Conservation (phyloP, 2,797 vertebrate genomes). For the Taenioides sp. region DNA sequence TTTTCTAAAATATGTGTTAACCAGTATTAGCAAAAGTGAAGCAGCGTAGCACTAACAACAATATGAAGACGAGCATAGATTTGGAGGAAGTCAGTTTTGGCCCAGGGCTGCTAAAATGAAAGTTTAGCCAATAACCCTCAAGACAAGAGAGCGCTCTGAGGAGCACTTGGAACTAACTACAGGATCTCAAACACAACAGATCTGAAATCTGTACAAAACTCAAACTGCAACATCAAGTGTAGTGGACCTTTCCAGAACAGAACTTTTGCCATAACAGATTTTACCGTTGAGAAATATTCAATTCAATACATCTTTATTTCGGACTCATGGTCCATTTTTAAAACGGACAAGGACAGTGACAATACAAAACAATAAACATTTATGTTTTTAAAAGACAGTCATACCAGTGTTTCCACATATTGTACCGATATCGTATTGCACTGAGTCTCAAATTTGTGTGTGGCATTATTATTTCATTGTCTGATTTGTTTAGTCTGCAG, state of each 20-base stretch:
- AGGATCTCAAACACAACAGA: constrained; percentile 1
- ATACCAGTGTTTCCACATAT: no score
- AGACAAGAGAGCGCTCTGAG: constrained; percentile 19
- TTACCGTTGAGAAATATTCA: background rate
- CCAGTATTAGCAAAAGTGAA: background rate
- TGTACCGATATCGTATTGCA: no score
- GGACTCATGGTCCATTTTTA: no score
- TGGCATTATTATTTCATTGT: no score
- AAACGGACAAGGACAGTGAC: no score
- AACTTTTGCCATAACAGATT: background rate
- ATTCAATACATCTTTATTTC: no score
- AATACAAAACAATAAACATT: no score
- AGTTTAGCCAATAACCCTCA: constrained; percentile 29
- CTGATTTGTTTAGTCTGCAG: no score
- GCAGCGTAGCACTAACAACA: background rate
- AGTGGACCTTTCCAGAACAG: background rate
- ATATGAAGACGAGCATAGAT: background rate
- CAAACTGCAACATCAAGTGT: background rate
- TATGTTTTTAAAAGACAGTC: no score
- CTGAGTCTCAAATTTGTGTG: no score
- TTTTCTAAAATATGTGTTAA: background rate
- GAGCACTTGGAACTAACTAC: constrained; percentile 10
- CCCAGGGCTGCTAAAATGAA: constrained; percentile 20
- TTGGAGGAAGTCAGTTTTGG: constrained; percentile 11
- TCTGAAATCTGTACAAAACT: background rate